Conservation (phyloP, 2,888 invertebrate genomes). For the Cosmia trapezina region DNA sequence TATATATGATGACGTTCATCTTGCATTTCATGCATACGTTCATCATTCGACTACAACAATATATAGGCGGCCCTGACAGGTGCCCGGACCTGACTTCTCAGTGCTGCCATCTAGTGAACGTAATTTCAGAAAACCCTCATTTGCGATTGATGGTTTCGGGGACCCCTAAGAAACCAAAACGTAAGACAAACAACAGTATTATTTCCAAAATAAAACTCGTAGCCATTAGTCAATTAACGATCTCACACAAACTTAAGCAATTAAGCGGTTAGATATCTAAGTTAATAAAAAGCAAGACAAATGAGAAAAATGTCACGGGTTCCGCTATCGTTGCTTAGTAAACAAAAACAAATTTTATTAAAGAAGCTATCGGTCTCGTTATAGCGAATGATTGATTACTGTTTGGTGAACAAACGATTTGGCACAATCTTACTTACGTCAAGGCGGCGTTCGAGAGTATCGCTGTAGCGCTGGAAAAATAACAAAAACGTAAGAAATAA, state of each 20-base stretch:
- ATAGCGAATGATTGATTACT: slow-evolving; percentile 81
- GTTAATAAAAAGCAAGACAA: slow-evolving; percentile 48
- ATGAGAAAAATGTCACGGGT: slow-evolving; percentile 49
- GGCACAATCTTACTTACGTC: slow-evolving; percentile 85
- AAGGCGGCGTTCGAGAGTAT: slow-evolving; percentile 75
- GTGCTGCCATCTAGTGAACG: too few relatives aligned
- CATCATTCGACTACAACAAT: too few relatives aligned
- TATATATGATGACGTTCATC: too few relatives aligned
- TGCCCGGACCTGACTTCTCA: too few relatives aligned
- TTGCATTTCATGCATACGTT: too few relatives aligned
- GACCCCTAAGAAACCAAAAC: too few relatives aligned
- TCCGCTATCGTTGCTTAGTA: slow-evolving; percentile 48
- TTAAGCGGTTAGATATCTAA: slow-evolving; percentile 34
- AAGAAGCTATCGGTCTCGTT: slow-evolving; percentile 64
- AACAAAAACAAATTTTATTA: slow-evolving; percentile 69
- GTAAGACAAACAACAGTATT: background rate
- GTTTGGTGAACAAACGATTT: slow-evolving; percentile 81
- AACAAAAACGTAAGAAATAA: slow-evolving; percentile 36
- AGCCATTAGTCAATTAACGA: slow-evolving; percentile 25
- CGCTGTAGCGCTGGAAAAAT: slow-evolving; percentile 66
- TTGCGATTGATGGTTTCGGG: too few relatives aligned
- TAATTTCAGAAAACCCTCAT: too few relatives aligned
- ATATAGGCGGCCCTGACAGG: too few relatives aligned
- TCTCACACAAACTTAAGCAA: slow-evolving; percentile 27
- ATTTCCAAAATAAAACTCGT: background rate